Conservation (phyloP, 2,888 invertebrate species). For the Andrena camellia region DNA sequence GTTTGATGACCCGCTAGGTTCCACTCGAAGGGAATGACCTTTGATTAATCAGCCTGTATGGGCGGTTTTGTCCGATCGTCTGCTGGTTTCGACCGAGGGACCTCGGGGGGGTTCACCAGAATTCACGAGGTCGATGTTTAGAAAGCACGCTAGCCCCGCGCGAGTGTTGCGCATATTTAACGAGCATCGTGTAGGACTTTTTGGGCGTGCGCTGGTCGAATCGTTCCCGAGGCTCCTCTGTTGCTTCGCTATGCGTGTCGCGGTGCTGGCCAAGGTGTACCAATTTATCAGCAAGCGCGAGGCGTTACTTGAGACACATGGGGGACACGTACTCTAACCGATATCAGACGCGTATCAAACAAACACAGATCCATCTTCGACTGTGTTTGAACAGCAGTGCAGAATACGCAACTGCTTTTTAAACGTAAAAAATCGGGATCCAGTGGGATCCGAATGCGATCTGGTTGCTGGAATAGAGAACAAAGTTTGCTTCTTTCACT, state of each 20-base stretch:
- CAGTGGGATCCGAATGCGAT: too few species aligned
- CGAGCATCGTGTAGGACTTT: slow-evolving; percentile 23
- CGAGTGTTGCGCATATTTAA: slow-evolving; percentile 21
- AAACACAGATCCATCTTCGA: neutral
- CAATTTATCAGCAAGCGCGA: neutral
- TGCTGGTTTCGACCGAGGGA: neutral
- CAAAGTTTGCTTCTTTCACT: too few species aligned
- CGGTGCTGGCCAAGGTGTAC: neutral
- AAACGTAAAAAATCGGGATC: too few species aligned
- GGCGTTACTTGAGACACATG: neutral
- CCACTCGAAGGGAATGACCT: neutral
- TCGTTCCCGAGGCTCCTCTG: neutral
- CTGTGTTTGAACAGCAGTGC: too few species aligned
- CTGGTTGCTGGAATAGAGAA: too few species aligned
- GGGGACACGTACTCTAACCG: neutral
- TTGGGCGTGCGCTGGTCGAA: slow-evolving; percentile 19
- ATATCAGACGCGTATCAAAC: neutral
- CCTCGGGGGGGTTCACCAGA: slow-evolving; percentile 6
- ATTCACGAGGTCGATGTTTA: neutral
- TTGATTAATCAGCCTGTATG: too few species aligned
- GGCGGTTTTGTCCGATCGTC: neutral
- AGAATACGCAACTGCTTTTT: too few species aligned
- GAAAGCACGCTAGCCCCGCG: neutral
- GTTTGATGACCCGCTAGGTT: neutral
- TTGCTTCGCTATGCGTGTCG: neutral